Percentiles rank a stretch among this genome's conserved stretches.
phyloP scores from a whole-genome alignment of 2,113 vertebrate genomes.

The Sakesphorus luctuosus region DNA sequence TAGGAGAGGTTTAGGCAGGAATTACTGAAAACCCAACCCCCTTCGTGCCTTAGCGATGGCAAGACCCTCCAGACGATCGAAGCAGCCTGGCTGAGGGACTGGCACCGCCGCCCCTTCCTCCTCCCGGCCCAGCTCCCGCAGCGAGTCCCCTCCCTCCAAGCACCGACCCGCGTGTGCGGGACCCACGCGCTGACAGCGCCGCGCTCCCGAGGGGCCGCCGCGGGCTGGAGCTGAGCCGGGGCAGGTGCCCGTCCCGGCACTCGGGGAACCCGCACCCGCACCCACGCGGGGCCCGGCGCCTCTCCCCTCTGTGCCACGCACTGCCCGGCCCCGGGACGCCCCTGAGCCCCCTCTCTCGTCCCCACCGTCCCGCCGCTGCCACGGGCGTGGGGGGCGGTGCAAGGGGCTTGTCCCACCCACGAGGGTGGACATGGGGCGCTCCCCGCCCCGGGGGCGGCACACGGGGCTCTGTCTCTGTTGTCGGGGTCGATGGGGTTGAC shows the following conservation, averaged over 20 bases:
- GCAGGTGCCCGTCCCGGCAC: too few species aligned
- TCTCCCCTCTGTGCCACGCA: not conserved
- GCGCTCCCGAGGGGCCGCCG: too few species aligned
- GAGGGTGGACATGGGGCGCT: not conserved
- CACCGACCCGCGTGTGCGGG: not conserved
- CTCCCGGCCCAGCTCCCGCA: not conserved
- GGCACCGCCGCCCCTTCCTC: not conserved
- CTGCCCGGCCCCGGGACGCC: not conserved
- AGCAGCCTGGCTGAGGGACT: not conserved
- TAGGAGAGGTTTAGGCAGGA: not conserved
- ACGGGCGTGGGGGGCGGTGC: not conserved
- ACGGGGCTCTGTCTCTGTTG: too few species aligned
- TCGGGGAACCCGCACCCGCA: too few species aligned
- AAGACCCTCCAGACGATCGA: accelerated
- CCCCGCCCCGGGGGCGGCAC: not conserved
- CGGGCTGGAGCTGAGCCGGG: not conserved
- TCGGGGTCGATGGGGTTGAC: too few species aligned
- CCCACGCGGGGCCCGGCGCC: too few species aligned
- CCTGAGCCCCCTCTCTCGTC: not conserved
- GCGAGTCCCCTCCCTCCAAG: not conserved
- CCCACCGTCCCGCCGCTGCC: not conserved
- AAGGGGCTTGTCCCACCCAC: not conserved
- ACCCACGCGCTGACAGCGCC: not conserved
- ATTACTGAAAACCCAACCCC: not conserved
- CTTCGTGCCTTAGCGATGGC: accelerated